These are phyloP conservation scores for Cirrhinus molitorella DNA, from an alignment of 2,797 vertebrate species.

Conservation along the genomic window DNA sequence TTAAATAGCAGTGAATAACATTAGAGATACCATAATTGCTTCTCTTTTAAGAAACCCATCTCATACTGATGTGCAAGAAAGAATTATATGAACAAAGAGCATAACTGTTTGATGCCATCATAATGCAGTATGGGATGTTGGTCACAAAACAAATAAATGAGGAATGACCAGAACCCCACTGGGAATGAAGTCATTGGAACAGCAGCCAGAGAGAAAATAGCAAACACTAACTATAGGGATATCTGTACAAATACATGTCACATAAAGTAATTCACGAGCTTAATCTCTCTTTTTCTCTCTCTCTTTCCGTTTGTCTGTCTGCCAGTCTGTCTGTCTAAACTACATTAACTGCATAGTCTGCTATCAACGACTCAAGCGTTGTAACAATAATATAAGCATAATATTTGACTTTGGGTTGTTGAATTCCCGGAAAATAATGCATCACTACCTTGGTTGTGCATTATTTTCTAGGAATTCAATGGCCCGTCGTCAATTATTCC, in stretches of 20 bases:
- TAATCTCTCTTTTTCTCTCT: too few species aligned
- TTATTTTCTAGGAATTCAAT: too few species aligned
- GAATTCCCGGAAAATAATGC: too few species aligned
- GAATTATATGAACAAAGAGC: neutral
- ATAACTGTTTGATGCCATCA: neutral
- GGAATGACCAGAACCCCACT: slow-evolving; percentile 9
- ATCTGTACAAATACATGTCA: neutral
- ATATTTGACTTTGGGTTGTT: too few species aligned
- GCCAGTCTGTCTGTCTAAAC: too few species aligned
- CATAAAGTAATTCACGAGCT: too few species aligned
- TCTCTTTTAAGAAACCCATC: slow-evolving; percentile 20
- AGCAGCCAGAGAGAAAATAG: slow-evolving; percentile 8
- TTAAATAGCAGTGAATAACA: slow-evolving; percentile 38
- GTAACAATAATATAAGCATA: too few species aligned
- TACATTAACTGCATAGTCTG: too few species aligned
- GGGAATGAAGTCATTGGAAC: neutral
- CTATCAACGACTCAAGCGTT: too few species aligned
- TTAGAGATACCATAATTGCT: slow-evolving; percentile 45
- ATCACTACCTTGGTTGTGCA: too few species aligned
- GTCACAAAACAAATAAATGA: slow-evolving; percentile 22
- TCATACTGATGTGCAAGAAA: neutral
- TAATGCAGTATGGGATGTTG: neutral
- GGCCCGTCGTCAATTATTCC: too few species aligned
- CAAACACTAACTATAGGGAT: neutral
- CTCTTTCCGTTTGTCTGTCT: too few species aligned